Evolutionary conservation across 2,797 vertebrate species (phyloP).

Genomic region (Hybognathus amarus): DNA sequence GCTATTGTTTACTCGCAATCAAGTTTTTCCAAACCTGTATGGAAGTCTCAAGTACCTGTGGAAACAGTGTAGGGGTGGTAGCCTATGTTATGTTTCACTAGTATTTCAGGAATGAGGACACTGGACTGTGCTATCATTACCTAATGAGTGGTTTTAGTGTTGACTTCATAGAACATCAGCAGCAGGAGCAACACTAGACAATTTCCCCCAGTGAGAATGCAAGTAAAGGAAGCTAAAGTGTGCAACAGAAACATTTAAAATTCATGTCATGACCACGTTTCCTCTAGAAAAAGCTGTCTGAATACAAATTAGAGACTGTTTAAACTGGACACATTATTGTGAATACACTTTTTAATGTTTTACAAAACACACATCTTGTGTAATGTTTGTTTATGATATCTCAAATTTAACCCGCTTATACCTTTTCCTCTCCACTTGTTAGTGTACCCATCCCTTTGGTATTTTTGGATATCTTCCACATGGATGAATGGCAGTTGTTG

Average conservation of each 20-base stretch:
- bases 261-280: conserved; percentile 34
- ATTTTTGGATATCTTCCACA: background rate
- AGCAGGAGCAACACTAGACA: background rate
- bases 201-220: background rate
- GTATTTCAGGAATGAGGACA: background rate
- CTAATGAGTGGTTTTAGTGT: conserved; percentile 3
- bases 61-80: background rate
- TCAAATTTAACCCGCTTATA: conserved; percentile 80
- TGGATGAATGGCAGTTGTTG: background rate
- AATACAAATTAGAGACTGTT: conserved; percentile 4
- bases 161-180: background rate
- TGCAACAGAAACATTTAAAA: background rate
- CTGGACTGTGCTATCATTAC: background rate
- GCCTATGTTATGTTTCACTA: background rate
- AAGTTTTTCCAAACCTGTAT: background rate
- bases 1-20: too few relatives aligned
- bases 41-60: background rate
- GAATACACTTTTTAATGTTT: background rate
- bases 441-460: conserved; percentile 46
- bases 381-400: background rate
- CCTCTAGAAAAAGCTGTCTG: background rate
- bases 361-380: too few relatives aligned
- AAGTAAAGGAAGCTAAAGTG: conserved; percentile 11
- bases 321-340: background rate
- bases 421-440: conserved; percentile 46